Evolutionary conservation across 1,140 invertebrate species (phyloP).

Genomic region (Nebria ingens): DNA sequence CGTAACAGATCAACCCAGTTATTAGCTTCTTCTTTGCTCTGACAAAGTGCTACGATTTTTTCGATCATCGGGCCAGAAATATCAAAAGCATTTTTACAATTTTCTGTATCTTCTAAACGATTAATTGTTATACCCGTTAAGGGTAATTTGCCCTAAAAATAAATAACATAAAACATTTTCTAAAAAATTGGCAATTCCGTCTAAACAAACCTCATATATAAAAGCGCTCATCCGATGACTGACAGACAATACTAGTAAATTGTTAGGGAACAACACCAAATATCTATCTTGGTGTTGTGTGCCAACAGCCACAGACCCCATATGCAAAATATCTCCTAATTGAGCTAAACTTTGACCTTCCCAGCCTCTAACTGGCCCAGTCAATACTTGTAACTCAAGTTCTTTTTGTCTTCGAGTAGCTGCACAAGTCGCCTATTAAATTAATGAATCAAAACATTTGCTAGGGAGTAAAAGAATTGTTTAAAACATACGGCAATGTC

Average conservation of each 20-base stretch:
- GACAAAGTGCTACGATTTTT: slow-evolving; percentile 75
- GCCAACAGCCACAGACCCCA: slow-evolving; percentile 79
- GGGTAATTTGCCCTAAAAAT: slow-evolving; percentile 73
- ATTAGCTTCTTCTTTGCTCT: slow-evolving; percentile 70
- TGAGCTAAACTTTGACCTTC: slow-evolving; percentile 75
- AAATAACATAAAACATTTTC: slow-evolving; percentile 3
- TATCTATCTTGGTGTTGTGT: slow-evolving; percentile 76
- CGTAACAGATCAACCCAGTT: slow-evolving; percentile 77
- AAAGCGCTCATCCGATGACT: slow-evolving; percentile 88
- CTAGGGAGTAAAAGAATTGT: too few species aligned
- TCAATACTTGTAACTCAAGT: slow-evolving; percentile 88
- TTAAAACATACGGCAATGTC: slow-evolving; percentile 74
- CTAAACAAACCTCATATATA: slow-evolving; percentile 73
- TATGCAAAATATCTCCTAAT: slow-evolving; percentile 70
- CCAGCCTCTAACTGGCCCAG: slow-evolving; percentile 86
- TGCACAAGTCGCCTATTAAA: slow-evolving; percentile 76
- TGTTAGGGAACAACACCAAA: slow-evolving; percentile 81
- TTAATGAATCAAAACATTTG: slow-evolving; percentile 17
- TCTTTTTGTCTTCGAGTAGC: slow-evolving; percentile 88
- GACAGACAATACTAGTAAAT: slow-evolving; percentile 81
- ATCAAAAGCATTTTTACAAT: slow-evolving; percentile 82
- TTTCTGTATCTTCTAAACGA: slow-evolving; percentile 67
- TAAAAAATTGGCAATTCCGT: background rate
- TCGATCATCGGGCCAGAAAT: slow-evolving; percentile 88
- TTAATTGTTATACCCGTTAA: slow-evolving; percentile 72